A percentile compares a stretch with the other conserved stretches of the same genome.
phyloP scores from a whole-genome alignment of 2,113 vertebrate species.

The Stegostoma tigrinum region DNA sequence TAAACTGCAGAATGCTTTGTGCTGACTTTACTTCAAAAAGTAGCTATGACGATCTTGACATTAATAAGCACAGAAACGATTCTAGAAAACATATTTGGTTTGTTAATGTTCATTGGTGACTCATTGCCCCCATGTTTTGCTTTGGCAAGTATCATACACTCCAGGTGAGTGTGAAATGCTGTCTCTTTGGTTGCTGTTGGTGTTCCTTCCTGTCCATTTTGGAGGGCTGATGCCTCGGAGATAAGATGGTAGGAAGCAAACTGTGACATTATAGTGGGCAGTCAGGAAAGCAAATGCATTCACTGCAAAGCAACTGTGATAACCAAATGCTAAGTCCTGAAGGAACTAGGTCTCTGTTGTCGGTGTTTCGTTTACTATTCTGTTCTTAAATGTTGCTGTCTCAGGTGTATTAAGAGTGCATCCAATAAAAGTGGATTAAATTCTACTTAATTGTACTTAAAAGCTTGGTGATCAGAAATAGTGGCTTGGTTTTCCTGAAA shows the following conservation, averaged over 20 bases:
- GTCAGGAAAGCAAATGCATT: neutral
- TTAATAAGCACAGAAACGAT: neutral
- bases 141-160: neutral
- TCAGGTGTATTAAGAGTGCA: neutral
- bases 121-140: neutral
- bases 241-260: neutral
- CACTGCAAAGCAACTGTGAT: neutral
- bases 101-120: neutral
- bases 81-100: neutral
- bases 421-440: neutral
- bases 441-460: neutral
- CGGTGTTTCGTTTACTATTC: neutral
- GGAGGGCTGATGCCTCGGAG: neutral
- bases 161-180: neutral
- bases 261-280: neutral
- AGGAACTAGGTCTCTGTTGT: neutral
- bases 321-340: neutral
- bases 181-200: neutral
- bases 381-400: neutral
- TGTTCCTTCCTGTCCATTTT: neutral
- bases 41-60: neutral
- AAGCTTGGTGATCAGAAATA: neutral
- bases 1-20: neutral
- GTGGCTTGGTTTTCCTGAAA: neutral
- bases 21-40: neutral